Evolutionary conservation across 1,140 invertebrate genomes (phyloP).

Genomic region (Sycobia sp.): DNA sequence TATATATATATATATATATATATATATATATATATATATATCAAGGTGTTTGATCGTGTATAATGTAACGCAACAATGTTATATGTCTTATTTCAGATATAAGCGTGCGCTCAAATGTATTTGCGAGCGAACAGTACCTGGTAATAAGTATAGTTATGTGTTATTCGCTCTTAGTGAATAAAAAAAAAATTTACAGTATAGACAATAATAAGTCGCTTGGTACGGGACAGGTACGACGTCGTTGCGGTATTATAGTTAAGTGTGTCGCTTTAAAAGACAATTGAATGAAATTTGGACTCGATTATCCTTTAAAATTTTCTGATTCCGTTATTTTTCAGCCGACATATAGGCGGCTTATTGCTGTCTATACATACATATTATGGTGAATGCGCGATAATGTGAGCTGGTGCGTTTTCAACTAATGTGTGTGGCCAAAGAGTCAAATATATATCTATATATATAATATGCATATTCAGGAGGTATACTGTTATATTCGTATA

Average conservation of each 20-base stretch:
- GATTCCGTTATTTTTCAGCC: no score
- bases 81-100: conserved; percentile 16
- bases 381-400: conserved; percentile 27
- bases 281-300: no score
- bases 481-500: conserved; percentile 30
- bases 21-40: conserved; percentile 8
- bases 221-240: no score
- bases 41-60: conserved; percentile 8
- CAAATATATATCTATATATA: conserved; percentile 25
- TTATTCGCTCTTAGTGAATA: conserved; percentile 9
- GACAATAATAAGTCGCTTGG: conserved; percentile 8
- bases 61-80: conserved; percentile 8
- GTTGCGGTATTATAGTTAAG: no score
- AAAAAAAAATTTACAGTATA: conserved; percentile 15
- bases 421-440: conserved; percentile 29
- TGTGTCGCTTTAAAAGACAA: no score
- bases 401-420: conserved; percentile 30
- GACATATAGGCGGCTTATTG: no score
- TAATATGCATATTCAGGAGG: conserved; percentile 25
- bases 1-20: no score
- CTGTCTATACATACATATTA: no score
- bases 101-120: conserved; percentile 26
- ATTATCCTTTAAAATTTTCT: no score
- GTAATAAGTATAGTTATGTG: conserved; percentile 24
- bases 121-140: conserved; percentile 26